These are phyloP conservation scores for Macropis europaea DNA, from an alignment of 2,888 invertebrate genomes.

Conservation along the genomic window DNA sequence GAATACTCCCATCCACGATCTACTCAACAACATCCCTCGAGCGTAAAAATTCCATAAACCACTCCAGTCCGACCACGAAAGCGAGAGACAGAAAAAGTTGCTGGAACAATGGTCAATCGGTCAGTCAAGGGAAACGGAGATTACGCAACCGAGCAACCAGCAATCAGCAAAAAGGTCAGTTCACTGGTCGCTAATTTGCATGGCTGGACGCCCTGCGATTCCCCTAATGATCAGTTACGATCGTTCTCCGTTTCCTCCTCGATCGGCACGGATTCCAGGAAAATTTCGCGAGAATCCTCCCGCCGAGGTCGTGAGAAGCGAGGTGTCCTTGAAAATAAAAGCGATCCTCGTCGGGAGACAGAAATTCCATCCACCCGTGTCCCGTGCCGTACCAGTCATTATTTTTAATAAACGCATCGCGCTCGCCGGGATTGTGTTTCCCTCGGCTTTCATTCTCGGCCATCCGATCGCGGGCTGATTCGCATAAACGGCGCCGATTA, in stretches of 20 bases:
- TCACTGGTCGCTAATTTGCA: conserved; percentile 2
- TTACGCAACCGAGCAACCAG: conserved; percentile 7
- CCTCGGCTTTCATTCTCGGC: conserved; percentile 51
- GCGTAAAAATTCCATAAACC: too few species aligned
- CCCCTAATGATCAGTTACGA: conserved; percentile 39
- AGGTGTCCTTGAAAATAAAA: conserved; percentile 43
- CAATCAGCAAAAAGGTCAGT: conserved; percentile 6
- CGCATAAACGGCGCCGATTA: conserved; percentile 49
- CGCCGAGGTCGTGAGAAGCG: neutral
- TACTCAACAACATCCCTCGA: too few species aligned
- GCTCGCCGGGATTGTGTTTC: conserved; percentile 70
- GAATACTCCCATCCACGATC: too few species aligned
- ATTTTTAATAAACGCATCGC: conserved; percentile 75
- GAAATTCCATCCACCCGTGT: conserved; percentile 8
- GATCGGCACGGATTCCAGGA: conserved; percentile 25
- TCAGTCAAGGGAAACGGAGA: too few species aligned
- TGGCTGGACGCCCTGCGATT: neutral
- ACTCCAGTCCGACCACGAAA: too few species aligned
- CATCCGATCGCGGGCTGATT: conserved; percentile 23
- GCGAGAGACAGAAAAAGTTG: too few species aligned
- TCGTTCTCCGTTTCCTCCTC: conserved; percentile 34
- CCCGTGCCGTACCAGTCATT: conserved; percentile 69
- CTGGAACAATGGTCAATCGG: too few species aligned
- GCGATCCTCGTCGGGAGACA: conserved; percentile 10
- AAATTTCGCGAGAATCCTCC: conserved; percentile 22